A percentile compares a stretch with the other conserved stretches of the same genome.
phyloP scores from a whole-genome alignment of 2,113 vertebrate genomes.

The Psophia crepitans region DNA sequence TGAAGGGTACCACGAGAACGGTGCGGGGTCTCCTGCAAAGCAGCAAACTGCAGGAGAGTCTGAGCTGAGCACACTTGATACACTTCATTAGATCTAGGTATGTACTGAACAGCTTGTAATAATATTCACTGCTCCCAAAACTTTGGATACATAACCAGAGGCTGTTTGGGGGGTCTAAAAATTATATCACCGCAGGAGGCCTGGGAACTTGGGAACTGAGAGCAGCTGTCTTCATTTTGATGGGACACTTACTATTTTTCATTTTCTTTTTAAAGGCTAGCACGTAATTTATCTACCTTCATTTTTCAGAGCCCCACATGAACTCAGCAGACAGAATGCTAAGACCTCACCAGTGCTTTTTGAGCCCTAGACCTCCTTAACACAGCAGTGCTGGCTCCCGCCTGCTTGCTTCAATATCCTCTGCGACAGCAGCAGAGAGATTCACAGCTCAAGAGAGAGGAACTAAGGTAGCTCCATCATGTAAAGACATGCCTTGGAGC shows the following conservation, averaged over 20 bases:
- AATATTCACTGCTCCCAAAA: background rate
- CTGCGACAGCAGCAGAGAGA: background rate
- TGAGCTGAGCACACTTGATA: background rate
- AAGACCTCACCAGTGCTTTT: background rate
- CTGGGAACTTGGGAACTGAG: background rate
- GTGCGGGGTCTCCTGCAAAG: background rate
- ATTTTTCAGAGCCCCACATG: background rate
- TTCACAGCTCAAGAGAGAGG: too few relatives aligned
- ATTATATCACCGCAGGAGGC: background rate
- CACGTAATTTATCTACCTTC: background rate
- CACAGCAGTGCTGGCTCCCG: background rate
- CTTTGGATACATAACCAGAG: background rate
- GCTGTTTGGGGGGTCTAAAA: background rate
- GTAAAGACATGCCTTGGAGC: background rate
- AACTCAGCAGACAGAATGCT: background rate
- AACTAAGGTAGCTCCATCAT: background rate
- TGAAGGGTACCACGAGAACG: background rate
- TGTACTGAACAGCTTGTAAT: background rate
- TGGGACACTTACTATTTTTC: background rate
- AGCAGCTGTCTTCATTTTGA: background rate
- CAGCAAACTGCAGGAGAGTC: background rate
- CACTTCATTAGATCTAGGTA: background rate
- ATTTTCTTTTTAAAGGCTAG: background rate
- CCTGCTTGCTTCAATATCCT: background rate
- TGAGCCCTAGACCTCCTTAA: background rate